Evolutionary conservation across 2,888 invertebrate species (phyloP), one percentile per base, ranked within the genome.

Genomic region (Notodonta ziczac): DNA sequence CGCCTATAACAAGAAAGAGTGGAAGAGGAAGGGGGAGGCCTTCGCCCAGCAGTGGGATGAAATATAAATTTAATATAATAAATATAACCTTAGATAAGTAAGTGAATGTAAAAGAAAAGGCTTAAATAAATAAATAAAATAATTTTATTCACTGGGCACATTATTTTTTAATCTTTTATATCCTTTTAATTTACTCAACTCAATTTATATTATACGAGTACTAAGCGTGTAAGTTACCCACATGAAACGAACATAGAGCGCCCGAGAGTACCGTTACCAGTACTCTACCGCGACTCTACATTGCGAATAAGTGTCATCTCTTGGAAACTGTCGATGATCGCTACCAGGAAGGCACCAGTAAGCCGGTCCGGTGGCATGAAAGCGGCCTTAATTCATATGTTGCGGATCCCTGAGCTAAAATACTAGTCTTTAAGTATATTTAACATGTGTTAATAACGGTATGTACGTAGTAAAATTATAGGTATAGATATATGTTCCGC

Each of bases 361-460:
- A 52, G 52, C 32, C 52, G 52, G 40, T 48, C 35, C 6, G 39
- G 5, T 24, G 13, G 14, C 50, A 66, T 58, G 67, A 66, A 70
- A 69, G 60, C 56, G 60, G 5, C 71, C 62, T 54, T 35, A 58
- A 57, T 69, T 46, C 58, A 66, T 12, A 42, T 39, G n/a, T 53
- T 13, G 39, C 3, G 1, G 12, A 5, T 13, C 4, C 24, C 44
- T 12, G 10, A 39, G 40, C 8, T 14, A 14, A 5, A n/a, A 10
- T n/a, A 50, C 50, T 16, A 32, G 52, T 52, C 9, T 9, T 52
- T 0, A 32, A 32, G 13, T 32, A 9, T 52, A 52, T 52, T 32
- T 52, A 52, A 32, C 12, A 24, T 52, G 12, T 32, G 32, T 52
- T 32, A 52, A 52, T 32, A 52, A 52, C 32, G 32, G 52, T 32